Evolutionary conservation across 2,113 vertebrate species (phyloP).

Genomic region (Rattus norvegicus): DNA sequence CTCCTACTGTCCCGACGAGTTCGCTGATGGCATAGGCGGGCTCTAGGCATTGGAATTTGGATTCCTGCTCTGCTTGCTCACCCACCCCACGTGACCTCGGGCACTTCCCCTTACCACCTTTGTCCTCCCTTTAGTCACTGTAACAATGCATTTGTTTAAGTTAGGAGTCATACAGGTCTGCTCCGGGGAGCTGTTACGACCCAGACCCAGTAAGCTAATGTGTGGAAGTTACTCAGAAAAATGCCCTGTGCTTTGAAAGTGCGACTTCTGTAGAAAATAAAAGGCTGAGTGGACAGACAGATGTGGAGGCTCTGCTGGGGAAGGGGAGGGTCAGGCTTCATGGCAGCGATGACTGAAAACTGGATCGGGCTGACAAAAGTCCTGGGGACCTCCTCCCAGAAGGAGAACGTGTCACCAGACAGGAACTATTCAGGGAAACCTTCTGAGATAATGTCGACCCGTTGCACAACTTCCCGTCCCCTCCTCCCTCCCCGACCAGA

Average conservation of each 20-base stretch:
- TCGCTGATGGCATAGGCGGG: background rate
- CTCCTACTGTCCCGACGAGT: background rate
- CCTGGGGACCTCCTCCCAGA: background rate
- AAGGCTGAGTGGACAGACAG: background rate
- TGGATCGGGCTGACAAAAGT: background rate
- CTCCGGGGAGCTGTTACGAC: background rate
- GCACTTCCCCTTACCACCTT: background rate
- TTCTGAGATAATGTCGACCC: background rate
- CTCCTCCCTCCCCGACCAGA: background rate
- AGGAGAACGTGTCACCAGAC: background rate
- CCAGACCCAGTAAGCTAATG: background rate
- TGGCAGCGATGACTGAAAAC: background rate
- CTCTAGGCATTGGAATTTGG: background rate
- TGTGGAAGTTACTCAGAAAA: background rate
- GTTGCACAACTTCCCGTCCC: background rate
- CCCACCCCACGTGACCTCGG: background rate
- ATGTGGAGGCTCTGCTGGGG: background rate
- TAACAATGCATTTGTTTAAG: background rate
- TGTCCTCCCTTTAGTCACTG: background rate
- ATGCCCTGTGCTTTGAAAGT: background rate
- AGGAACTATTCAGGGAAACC: background rate
- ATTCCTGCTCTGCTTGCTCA: background rate
- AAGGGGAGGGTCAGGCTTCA: fast-evolving
- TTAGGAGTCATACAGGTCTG: background rate
- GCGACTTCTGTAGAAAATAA: background rate